These are phyloP conservation scores for Nephrotoma guestfalica DNA, from an alignment of 2,888 invertebrate species.

Conservation along the genomic window DNA sequence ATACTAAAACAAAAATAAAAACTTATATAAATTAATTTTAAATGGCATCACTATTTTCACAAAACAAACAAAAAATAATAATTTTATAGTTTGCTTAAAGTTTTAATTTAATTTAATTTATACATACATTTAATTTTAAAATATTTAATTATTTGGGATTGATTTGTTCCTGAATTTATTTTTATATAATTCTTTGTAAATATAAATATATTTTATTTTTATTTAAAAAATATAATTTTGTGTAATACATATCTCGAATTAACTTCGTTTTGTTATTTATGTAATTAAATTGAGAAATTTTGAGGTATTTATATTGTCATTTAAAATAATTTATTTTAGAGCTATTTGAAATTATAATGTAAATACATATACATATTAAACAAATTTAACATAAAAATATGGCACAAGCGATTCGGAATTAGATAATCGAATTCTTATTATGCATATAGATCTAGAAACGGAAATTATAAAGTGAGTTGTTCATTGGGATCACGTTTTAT, in stretches of 20 bases:
- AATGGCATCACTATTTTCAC: not conserved
- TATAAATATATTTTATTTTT: not conserved
- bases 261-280: not conserved
- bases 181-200: not conserved
- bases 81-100: not conserved
- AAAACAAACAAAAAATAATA: not conserved
- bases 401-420: not conserved
- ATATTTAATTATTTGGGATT: not conserved
- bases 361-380: not conserved
- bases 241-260: not conserved
- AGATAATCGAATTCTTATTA: not conserved
- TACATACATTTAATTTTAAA: not conserved
- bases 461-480: not conserved
- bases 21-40: not conserved
- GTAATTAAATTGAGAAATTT: not conserved
- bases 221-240: not conserved
- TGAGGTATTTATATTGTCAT: not conserved
- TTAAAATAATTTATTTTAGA: not conserved
- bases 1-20: not conserved
- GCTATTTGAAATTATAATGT: not conserved
- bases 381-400: not conserved
- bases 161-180: not conserved
- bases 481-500: no score
- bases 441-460: not conserved
- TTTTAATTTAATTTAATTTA: not conserved